These are phyloP conservation scores for Camponotus pennsylvanicus DNA, from an alignment of 1,140 invertebrate species.

Conservation along the genomic window DNA sequence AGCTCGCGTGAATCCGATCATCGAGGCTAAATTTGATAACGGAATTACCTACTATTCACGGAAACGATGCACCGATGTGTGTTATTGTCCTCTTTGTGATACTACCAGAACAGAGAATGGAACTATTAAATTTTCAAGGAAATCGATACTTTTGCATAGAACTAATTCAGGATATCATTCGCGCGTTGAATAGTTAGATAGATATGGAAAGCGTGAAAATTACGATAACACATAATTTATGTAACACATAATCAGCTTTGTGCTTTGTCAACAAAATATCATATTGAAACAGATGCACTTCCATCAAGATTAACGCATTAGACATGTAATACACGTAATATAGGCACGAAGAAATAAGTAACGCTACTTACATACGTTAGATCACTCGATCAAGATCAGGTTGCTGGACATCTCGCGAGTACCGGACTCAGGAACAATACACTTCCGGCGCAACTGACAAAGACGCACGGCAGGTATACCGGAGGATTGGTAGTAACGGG, in stretches of 20 bases:
- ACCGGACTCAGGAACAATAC: slow-evolving; percentile 50
- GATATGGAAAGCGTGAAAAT: background rate
- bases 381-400: slow-evolving; percentile 23
- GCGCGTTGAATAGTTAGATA: background rate
- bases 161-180: slow-evolving; percentile 1
- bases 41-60: slow-evolving; percentile 31
- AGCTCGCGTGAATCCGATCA: slow-evolving; percentile 37
- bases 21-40: slow-evolving; percentile 48
- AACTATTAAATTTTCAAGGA: slow-evolving; percentile 55
- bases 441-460: slow-evolving; percentile 50
- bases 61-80: slow-evolving; percentile 27
- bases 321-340: background rate
- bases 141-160: slow-evolving; percentile 33
- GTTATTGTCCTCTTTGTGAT: slow-evolving; percentile 43
- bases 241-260: slow-evolving; percentile 11
- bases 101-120: slow-evolving; percentile 10
- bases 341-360: slow-evolving; percentile 13
- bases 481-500: slow-evolving; percentile 49
- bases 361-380: slow-evolving; percentile 34
- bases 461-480: slow-evolving; percentile 31
- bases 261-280: background rate
- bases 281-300: slow-evolving; percentile 10
- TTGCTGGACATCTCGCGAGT: slow-evolving; percentile 28
- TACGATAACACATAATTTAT: background rate
- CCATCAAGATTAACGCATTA: slow-evolving; percentile 6